Evolutionary conservation across 2,797 vertebrate species (phyloP), one percentile per base, ranked within the genome.

Genomic region (Enoplosus armatus): DNA sequence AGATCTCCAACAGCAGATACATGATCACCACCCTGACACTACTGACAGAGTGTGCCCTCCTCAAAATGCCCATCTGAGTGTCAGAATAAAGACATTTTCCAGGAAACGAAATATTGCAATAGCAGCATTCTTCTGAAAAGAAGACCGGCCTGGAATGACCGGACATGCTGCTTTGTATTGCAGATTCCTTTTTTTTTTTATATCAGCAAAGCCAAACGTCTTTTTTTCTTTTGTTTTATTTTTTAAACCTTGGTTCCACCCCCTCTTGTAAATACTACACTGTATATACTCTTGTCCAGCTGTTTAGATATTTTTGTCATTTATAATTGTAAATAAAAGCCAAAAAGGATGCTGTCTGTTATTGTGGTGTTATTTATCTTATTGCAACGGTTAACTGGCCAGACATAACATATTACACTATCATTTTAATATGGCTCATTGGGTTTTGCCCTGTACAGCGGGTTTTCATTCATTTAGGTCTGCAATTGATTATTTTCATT

Each of bases 31-130:
- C 97, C 63, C 89, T 99, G 89, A 94, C 92, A 24, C 94, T 99
- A n/a, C 94, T 99, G 88, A 99, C 98, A 0, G 98, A 99, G 91
- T 95, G 92, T 4, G 96, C 96, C 31, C 89, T 96, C 33, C 89
- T 93, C n/a, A 95, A 93, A 85, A 95, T 95, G 91, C 94, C 94
- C 15, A 79, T 95, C 64, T 95, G 83, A 95, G 18, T 2, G 31
- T 18, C 31, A 6, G 2, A 14, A 14, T 2, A 35, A 47, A 47
- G 54, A 72, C 53, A 24, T 22, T 31, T 64, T 31, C 22, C 37
- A 59, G 43, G 43, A 72, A 65, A 66, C 0, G 6, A 5, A 31
- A 8, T 11, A 53, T 15, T 29, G 14, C 56, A 29, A 20, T 9
- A n/a, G 45, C 41, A 26, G 15, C 43, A 33, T 62, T 45, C 6